Conservation (phyloP, 2,113 vertebrate genomes). For the Scopus umbretta region DNA sequence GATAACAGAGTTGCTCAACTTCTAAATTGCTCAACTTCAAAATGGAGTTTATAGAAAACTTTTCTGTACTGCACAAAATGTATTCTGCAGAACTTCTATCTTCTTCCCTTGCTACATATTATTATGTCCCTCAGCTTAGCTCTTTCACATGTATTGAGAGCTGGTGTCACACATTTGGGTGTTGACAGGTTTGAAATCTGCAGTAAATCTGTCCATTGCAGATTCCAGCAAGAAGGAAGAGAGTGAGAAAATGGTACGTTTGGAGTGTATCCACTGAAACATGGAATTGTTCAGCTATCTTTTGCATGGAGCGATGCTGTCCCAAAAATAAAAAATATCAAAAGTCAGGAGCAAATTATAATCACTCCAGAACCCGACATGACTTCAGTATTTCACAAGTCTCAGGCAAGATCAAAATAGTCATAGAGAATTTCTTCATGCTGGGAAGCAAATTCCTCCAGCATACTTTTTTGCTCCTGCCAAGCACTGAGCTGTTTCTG, state of each 20-base stretch:
- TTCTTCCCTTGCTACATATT: not conserved
- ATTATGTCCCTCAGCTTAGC: not conserved
- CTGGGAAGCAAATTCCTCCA: not conserved
- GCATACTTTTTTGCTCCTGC: not conserved
- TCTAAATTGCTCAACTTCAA: slow-evolving; percentile 8
- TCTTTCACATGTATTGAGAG: slow-evolving; percentile 37
- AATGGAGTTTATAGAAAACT: slow-evolving; percentile 18
- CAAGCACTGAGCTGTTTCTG: not conserved
- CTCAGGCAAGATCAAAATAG: not conserved
- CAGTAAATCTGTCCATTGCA: not conserved
- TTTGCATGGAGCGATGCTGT: not conserved
- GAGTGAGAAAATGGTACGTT: not conserved
- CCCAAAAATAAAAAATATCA: not conserved
- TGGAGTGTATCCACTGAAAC: not conserved
- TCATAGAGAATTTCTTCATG: not conserved
- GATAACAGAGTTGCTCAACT: not conserved
- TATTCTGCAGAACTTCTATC: not conserved
- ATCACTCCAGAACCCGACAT: not conserved
- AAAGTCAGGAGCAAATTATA: not conserved
- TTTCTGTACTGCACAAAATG: not conserved
- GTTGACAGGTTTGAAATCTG: slow-evolving; percentile 46
- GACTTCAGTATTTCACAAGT: not conserved
- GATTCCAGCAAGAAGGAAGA: not conserved
- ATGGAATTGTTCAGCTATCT: not conserved
- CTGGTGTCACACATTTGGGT: slow-evolving; percentile 28